These are phyloP conservation scores for Micoletzkya japonica DNA, from an alignment of 2,888 invertebrate species.

Conservation along the genomic window DNA sequence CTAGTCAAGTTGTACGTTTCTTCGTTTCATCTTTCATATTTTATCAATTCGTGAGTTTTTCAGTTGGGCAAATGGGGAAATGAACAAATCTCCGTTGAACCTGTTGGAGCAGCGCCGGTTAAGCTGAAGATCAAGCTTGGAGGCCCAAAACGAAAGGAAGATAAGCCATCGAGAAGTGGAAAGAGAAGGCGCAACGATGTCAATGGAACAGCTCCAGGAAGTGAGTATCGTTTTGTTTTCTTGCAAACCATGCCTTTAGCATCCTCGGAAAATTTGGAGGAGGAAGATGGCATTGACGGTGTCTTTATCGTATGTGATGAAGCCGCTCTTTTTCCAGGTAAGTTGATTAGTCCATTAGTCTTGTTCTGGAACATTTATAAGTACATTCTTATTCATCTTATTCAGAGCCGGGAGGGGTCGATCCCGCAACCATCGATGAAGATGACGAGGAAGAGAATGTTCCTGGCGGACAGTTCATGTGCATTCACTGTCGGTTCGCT, in stretches of 20 bases:
- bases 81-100: not conserved
- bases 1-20: not conserved
- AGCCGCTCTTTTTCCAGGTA: slow-evolving; percentile 30
- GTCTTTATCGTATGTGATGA: slow-evolving; percentile 43
- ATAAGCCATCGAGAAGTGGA: not conserved
- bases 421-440: slow-evolving; percentile 30
- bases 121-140: slow-evolving; percentile 7
- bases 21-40: not conserved
- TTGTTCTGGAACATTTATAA: not conserved
- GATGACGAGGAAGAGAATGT: slow-evolving; percentile 38
- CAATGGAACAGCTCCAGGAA: not conserved
- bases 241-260: not conserved
- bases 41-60: not conserved
- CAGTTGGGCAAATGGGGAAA: not conserved
- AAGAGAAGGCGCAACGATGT: not conserved
- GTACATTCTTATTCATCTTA: not conserved
- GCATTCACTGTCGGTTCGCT: slow-evolving; percentile 39
- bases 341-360: not conserved
- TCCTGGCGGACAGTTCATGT: slow-evolving; percentile 37
- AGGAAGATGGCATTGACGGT: slow-evolving; percentile 47
- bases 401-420: slow-evolving; percentile 14
- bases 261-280: slow-evolving; percentile 19
- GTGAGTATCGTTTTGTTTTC: not conserved
- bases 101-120: not conserved
- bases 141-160: not conserved